These are phyloP conservation scores for Hippocampus barbouri DNA, from an alignment of 2,113 vertebrate genomes.

Conservation along the genomic window DNA sequence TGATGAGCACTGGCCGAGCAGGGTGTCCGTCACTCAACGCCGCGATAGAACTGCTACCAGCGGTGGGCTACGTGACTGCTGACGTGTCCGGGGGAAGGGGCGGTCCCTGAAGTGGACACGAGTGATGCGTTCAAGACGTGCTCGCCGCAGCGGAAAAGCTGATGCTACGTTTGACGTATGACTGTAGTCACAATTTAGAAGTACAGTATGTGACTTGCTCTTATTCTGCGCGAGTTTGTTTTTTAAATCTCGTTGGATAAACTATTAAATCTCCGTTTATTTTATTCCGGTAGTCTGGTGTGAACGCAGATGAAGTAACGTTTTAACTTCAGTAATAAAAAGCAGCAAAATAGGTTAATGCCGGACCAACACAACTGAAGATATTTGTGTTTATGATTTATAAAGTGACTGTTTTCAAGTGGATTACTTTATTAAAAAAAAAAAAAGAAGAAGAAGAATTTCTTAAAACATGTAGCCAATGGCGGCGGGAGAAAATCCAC, in stretches of 20 bases:
- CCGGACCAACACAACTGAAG: too few relatives aligned
- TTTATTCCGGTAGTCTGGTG: too few relatives aligned
- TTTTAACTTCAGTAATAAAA: too few relatives aligned
- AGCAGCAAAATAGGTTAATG: too few relatives aligned
- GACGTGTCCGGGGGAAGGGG: conserved; percentile 26
- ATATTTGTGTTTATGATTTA: too few relatives aligned
- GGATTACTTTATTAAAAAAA: too few relatives aligned
- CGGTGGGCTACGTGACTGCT: background rate
- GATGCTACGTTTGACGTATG: background rate
- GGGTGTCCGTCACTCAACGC: background rate
- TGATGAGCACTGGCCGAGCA: background rate
- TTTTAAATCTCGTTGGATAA: background rate
- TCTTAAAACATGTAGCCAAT: too few relatives aligned
- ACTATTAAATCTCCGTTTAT: too few relatives aligned
- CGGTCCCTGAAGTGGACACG: conserved; percentile 16
- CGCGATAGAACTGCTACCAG: background rate
- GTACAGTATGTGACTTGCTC: background rate
- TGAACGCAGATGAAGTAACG: too few relatives aligned
- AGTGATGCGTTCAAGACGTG: conserved; percentile 13
- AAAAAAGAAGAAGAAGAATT: too few relatives aligned
- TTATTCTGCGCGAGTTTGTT: background rate
- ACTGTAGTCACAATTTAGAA: background rate
- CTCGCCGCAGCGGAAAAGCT: background rate
- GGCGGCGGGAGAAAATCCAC: too few relatives aligned
- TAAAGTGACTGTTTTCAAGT: too few relatives aligned